phyloP scores from a whole-genome alignment of 2,113 vertebrate genomes.

The Neotoma lepida region DNA sequence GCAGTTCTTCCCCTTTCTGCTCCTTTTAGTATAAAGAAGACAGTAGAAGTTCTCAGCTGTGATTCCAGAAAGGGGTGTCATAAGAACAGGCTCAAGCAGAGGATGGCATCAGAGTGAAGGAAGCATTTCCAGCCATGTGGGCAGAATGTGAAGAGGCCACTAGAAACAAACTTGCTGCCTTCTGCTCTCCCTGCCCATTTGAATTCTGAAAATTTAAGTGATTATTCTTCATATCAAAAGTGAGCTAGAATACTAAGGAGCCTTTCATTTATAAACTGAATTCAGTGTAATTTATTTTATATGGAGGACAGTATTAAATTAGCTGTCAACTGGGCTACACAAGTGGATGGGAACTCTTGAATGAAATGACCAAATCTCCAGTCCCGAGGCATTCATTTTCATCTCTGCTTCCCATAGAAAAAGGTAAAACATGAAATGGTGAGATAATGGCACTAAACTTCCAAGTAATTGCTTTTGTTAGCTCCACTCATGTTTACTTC shows the following conservation, averaged over 20 bases:
- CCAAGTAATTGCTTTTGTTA: slow-evolving; percentile 80
- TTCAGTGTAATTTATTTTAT: slow-evolving; percentile 83
- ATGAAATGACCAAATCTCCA: slow-evolving; percentile 81
- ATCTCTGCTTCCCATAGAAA: slow-evolving; percentile 73
- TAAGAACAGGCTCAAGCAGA: not conserved
- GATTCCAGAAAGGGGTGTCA: slow-evolving; percentile 16
- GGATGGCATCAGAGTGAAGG: slow-evolving; percentile 4
- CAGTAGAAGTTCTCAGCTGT: not conserved
- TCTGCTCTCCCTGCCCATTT: slow-evolving; percentile 42
- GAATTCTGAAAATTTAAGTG: slow-evolving; percentile 70
- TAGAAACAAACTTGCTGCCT: slow-evolving; percentile 52
- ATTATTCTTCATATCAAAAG: slow-evolving; percentile 72
- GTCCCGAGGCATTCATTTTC: slow-evolving; percentile 81
- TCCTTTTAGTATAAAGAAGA: slow-evolving; percentile 46
- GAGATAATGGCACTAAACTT: slow-evolving; percentile 75
- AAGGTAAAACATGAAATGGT: slow-evolving; percentile 69
- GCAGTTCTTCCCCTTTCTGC: not conserved
- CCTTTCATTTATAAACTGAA: slow-evolving; percentile 75
- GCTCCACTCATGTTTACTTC: slow-evolving; percentile 72
- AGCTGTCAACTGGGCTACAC: slow-evolving; percentile 82
- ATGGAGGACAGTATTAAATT: slow-evolving; percentile 85
- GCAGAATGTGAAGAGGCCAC: slow-evolving; percentile 5
- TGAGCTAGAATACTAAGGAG: slow-evolving; percentile 69
- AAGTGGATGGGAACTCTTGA: slow-evolving; percentile 81
- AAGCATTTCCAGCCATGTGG: slow-evolving; percentile 33